Base-by-base conservation (phyloP, 2,888 invertebrate genomes). In the Ectemnius cavifrons region DNA sequence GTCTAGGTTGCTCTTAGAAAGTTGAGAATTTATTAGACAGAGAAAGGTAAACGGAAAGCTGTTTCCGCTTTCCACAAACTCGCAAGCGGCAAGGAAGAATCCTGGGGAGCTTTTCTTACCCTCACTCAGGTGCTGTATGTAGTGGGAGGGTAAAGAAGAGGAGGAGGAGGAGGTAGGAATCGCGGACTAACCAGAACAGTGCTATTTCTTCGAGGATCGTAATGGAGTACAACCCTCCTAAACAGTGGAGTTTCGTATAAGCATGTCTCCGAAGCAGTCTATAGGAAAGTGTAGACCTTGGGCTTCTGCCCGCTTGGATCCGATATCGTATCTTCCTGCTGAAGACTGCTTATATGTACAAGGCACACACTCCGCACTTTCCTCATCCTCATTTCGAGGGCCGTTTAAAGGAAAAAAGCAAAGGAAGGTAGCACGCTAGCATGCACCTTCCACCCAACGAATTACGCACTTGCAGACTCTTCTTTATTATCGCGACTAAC, bases 221-320 rank as follows among this genome's bases (percentile, higher is more conserved):
- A 52, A 52, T 52, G 52, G 52, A 52, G 52, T 52, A 52, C 52
- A 52, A 52, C 52, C 52, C 52, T 52, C 52, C 52, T 52, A 52
- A 52, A 52, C 52, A 52, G 52, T 52, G 6, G 14, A 52, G 52
- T 52, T 52, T 52, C 52, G 52, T 52, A 52, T 52, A 16, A 16
- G 52, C 52, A 37, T 37, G 52, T 52, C 52, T 52, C 16, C n/a
- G 16, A 11, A 37, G 37, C 37, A 37, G 37, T 37, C 37, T 37
- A 37, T 37, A 37, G 1, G 52, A 11, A 52, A 4, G 16, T 52
- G 52, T 16, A 16, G 16, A 52, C 52, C 52, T 52, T 16, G 52
- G 16, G 6, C 1, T 37, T 1, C 37, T 6, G 8, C 37, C 8
- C 37, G 37, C 52, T 14, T 52, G 52, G 14, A 52, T 52, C 52